Evolutionary conservation across 2,797 vertebrate species (phyloP).

Genomic region (Aldrovandia affinis): DNA sequence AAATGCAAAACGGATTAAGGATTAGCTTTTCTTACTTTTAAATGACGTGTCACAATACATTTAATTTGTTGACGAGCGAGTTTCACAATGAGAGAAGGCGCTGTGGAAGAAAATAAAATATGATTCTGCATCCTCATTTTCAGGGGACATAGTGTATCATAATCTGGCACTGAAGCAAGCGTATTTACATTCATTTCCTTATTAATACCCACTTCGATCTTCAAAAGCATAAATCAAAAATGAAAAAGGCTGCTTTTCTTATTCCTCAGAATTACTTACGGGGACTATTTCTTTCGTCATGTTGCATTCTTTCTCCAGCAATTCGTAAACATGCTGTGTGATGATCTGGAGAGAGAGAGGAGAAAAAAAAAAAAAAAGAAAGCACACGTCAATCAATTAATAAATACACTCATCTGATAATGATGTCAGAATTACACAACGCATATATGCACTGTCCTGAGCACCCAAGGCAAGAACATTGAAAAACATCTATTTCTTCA

Average conservation of each 20-base stretch:
- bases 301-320: slow-evolving; percentile 90
- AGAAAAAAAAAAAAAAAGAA: slow-evolving; percentile 44
- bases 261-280: slow-evolving; percentile 78
- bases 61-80: slow-evolving; percentile 73
- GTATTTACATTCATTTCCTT: slow-evolving; percentile 66
- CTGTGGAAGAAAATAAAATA: not conserved
- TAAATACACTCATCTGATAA: slow-evolving; percentile 15
- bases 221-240: slow-evolving; percentile 65
- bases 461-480: slow-evolving; percentile 24
- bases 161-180: slow-evolving; percentile 58
- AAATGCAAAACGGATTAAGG: slow-evolving; percentile 76
- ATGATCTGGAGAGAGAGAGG: slow-evolving; percentile 80
- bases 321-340: slow-evolving; percentile 92
- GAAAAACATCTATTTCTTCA: slow-evolving; percentile 35
- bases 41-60: slow-evolving; percentile 73
- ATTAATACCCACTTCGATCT: slow-evolving; percentile 69
- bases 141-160: slow-evolving; percentile 61
- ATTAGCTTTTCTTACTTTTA: slow-evolving; percentile 61
- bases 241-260: slow-evolving; percentile 50
- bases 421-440: slow-evolving; percentile 38
- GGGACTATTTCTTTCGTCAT: slow-evolving; percentile 91
- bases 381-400: slow-evolving; percentile 37
- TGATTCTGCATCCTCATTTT: slow-evolving; percentile 51
- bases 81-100: slow-evolving; percentile 63
- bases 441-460: slow-evolving; percentile 39